phyloP scores from a whole-genome alignment of 2,113 vertebrate genomes.

The Elaphurus davidianus region DNA sequence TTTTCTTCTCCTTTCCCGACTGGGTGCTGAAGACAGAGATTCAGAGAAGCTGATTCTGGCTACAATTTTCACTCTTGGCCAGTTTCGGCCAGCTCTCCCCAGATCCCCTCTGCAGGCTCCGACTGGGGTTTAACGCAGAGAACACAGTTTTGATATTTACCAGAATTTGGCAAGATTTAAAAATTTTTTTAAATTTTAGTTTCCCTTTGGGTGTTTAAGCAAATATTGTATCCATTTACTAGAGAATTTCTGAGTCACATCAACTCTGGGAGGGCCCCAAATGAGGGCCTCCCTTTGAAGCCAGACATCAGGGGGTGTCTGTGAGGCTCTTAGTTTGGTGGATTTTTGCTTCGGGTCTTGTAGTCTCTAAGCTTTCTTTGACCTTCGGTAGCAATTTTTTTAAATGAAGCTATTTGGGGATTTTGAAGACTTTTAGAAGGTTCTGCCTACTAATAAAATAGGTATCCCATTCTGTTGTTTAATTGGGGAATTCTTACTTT shows the following conservation, averaged over 20 bases:
- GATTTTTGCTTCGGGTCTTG: not conserved
- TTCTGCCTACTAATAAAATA: not conserved
- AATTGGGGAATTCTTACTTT: not conserved
- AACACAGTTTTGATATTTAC: not conserved
- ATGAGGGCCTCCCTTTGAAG: not conserved
- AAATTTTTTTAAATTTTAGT: fast-evolving
- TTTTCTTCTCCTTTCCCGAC: not conserved
- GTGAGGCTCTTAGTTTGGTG: not conserved
- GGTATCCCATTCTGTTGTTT: not conserved
- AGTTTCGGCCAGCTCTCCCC: not conserved
- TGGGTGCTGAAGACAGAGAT: not conserved
- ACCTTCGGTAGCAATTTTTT: not conserved
- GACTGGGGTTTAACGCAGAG: not conserved
- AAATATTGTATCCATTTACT: not conserved
- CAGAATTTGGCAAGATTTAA: not conserved
- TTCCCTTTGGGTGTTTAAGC: not conserved
- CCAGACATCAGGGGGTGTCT: not conserved
- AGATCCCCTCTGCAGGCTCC: not conserved
- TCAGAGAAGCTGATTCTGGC: not conserved
- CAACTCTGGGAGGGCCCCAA: not conserved
- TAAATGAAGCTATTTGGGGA: not conserved
- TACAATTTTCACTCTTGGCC: not conserved
- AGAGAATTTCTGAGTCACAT: not conserved
- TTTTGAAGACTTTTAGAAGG: not conserved
- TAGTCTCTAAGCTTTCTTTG: not conserved